Evolutionary conservation across 2,888 invertebrate genomes (phyloP).

Genomic region (Iphiclides podalirius): DNA sequence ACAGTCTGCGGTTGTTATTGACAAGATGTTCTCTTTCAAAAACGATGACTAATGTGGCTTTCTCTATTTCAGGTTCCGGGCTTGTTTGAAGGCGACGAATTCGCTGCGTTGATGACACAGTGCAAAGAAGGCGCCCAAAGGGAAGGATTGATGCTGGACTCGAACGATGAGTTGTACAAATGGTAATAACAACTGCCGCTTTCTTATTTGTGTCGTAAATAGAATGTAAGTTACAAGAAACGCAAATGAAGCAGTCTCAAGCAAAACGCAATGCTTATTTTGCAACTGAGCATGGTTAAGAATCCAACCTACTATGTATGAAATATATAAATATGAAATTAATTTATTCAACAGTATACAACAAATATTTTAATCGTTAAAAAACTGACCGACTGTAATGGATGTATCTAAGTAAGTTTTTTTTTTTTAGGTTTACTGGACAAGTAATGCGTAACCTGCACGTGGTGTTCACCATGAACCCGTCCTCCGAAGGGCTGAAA

Average conservation of each 20-base stretch:
- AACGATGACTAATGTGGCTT: too few species aligned
- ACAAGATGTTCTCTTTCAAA: too few species aligned
- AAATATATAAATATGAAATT: too few species aligned
- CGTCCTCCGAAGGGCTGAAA: conserved; percentile 98
- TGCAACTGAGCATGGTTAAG: too few species aligned
- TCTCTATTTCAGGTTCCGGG: conserved; percentile 92
- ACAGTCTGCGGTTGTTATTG: too few species aligned
- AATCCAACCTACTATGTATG: too few species aligned
- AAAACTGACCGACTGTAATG: too few species aligned
- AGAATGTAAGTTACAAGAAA: not conserved
- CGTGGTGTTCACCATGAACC: conserved; percentile 99
- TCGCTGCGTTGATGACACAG: conserved; percentile 99
- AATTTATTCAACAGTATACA: too few species aligned
- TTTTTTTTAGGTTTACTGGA: conserved; percentile 89
- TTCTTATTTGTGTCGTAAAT: not conserved
- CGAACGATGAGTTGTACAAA: conserved; percentile 98
- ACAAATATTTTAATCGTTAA: too few species aligned
- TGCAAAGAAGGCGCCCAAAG: conserved; percentile 99
- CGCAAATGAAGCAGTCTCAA: too few species aligned
- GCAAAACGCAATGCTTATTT: too few species aligned
- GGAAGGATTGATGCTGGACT: conserved; percentile 98
- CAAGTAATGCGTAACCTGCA: conserved; percentile 99
- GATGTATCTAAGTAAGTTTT: too few species aligned
- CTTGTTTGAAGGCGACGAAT: conserved; percentile 97
- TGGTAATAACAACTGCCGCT: conserved; percentile 85